Percentiles rank a stretch among this genome's conserved stretches.
These are phyloP conservation scores for Plebejus anna DNA, from an alignment of 2,888 invertebrate species.

Conservation along the genomic window DNA sequence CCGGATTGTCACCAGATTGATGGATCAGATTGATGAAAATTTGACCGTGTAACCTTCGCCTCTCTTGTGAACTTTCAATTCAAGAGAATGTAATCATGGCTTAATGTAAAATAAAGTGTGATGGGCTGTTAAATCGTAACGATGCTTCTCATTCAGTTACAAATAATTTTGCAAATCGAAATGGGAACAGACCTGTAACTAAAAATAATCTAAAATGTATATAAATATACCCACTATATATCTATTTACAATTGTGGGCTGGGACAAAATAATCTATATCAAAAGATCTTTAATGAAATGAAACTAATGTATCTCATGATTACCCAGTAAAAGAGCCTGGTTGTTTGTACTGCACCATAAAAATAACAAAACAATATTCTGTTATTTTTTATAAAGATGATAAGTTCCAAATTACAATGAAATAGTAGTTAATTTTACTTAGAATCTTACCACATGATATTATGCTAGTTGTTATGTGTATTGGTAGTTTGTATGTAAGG, in stretches of 20 bases:
- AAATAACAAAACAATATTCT: neutral
- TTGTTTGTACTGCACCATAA: constrained; percentile 14
- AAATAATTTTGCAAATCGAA: neutral
- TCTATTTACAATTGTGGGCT: constrained; percentile 5
- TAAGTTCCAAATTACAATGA: neutral
- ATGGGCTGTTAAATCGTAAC: neutral
- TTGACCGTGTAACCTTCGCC: no score
- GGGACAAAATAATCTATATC: constrained; percentile 12
- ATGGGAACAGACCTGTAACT: constrained; percentile 2
- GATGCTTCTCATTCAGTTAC: neutral
- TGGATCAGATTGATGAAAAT: no score
- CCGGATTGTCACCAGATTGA: no score
- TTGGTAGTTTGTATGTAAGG: neutral
- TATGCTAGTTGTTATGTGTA: neutral
- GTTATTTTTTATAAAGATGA: neutral
- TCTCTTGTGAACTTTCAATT: neutral
- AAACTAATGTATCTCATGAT: constrained; percentile 17
- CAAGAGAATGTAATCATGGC: neutral
- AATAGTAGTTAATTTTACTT: neutral
- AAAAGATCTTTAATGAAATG: neutral
- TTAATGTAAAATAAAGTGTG: neutral
- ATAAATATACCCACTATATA: neutral
- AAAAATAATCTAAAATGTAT: constrained; percentile 19
- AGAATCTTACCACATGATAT: neutral
- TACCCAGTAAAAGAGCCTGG: neutral